Conservation (phyloP, 2,797 vertebrate genomes). For the Gadopsis bispinosus region DNA sequence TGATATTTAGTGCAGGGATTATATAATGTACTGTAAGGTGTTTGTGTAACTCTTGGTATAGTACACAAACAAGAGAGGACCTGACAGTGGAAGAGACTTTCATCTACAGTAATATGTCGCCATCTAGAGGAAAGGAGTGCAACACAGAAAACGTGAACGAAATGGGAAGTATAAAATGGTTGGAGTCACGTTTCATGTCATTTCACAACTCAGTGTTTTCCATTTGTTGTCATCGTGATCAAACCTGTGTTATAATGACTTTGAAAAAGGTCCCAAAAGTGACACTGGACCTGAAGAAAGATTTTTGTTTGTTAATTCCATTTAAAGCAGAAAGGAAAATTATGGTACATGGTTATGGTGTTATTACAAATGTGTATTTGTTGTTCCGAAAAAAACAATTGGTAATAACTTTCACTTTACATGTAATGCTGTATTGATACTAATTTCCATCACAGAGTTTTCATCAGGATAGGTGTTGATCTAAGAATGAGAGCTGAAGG, state of each 20-base stretch:
- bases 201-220: neutral
- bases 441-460: neutral
- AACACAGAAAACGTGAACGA: neutral
- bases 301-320: neutral
- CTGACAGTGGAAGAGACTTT: neutral
- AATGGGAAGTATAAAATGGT: neutral
- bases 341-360: neutral
- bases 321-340: neutral
- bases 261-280: neutral
- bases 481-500: neutral
- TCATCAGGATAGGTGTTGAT: neutral
- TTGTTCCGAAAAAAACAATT: neutral
- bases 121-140: constrained; percentile 57
- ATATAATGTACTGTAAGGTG: neutral
- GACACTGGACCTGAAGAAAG: neutral
- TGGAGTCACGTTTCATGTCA: neutral
- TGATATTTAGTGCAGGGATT: neutral
- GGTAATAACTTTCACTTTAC: neutral
- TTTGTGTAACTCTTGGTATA: neutral
- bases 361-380: neutral
- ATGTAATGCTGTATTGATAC: neutral
- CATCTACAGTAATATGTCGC: constrained; percentile 24
- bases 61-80: neutral
- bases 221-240: neutral
- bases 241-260: neutral